Evolutionary conservation across 1,140 invertebrate species (phyloP), one percentile per base, ranked within the genome.

Genomic region (Plectus sambesii): DNA sequence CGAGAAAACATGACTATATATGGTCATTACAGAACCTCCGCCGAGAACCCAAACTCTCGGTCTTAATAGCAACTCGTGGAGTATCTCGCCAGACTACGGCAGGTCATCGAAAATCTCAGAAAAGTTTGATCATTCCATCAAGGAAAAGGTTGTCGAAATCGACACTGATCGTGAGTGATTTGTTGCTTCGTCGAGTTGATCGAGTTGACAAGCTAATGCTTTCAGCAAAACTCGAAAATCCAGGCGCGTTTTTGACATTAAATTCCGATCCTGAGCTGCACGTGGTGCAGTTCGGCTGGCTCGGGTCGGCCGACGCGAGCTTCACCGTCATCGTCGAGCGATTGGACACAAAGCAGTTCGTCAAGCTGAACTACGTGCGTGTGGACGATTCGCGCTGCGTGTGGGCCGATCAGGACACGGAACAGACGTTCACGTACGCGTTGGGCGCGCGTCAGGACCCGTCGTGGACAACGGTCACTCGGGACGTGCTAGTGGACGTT

Each of bases 401-500:
- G 8, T 55, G 55, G 47, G 25, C 47, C 8, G 55, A 58, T 22
- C 43, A 42, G n/a, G 51, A 57, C 27, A n/a, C n/a, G n/a, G n/a
- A n/a, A n/a, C n/a, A n/a, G n/a, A n/a, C n/a, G n/a, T n/a, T n/a
- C n/a, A n/a, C n/a, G n/a, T 84, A 92, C 69, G 88, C 87, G 3
- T 78, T 94, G 45, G 85, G 86, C 12, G 64, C 64, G 38, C 33
- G 72, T 69, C 58, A 74, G 70, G 41, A 48, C 53, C 75, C 76
- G 59, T 76, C 77, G 35, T 93, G 88, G 87, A 79, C 78, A 37
- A 77, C 79, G 56, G 66, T 96, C 2, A 86, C 85, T 0, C 76
- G 92, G 43, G 87, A 96, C 66, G 71, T 96, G 19, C 77, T 84
- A 42, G 81, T 90, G 39, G 92, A 97, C 71, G 75, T 94, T 50